Conservation (phyloP, 2,797 vertebrate species). For the Rhinichthys osculus region DNA sequence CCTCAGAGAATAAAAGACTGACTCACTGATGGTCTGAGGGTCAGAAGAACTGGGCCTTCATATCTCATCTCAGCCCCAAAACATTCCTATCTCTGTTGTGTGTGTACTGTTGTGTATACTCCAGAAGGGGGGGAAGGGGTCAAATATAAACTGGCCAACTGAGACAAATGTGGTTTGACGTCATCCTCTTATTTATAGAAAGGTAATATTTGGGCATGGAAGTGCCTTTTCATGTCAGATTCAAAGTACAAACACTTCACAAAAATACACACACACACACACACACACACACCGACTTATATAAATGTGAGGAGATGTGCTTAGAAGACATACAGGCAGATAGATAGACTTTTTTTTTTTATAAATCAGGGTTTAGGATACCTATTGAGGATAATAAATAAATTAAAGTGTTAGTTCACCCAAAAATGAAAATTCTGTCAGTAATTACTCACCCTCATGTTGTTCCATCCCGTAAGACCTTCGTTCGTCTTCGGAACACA, state of each 20-base stretch:
- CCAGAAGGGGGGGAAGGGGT: slow-evolving; percentile 74
- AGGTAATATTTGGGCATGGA: slow-evolving; percentile 83
- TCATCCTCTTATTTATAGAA: slow-evolving; percentile 92
- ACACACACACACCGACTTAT: not conserved
- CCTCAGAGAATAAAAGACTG: slow-evolving; percentile 37
- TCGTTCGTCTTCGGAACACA: no score
- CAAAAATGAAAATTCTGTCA: no score
- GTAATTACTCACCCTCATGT: no score
- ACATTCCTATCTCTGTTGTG: slow-evolving; percentile 83
- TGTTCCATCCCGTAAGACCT: no score
- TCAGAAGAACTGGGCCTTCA: slow-evolving; percentile 53
- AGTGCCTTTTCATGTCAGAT: slow-evolving; percentile 86
- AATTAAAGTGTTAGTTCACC: not conserved
- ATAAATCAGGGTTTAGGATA: not conserved
- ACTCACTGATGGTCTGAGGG: slow-evolving; percentile 40
- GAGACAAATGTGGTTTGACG: slow-evolving; percentile 84
- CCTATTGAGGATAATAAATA: not conserved
- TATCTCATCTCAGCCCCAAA: slow-evolving; percentile 70
- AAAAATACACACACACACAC: slow-evolving; percentile 58
- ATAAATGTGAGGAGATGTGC: slow-evolving; percentile 51
- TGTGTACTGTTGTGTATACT: slow-evolving; percentile 77
- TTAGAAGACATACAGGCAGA: slow-evolving; percentile 46
- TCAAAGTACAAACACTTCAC: slow-evolving; percentile 80
- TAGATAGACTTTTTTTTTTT: slow-evolving; percentile 22
- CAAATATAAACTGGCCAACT: slow-evolving; percentile 83